Evolutionary conservation across 2,113 vertebrate species (phyloP).

Genomic region (Muscicapa adusta): DNA sequence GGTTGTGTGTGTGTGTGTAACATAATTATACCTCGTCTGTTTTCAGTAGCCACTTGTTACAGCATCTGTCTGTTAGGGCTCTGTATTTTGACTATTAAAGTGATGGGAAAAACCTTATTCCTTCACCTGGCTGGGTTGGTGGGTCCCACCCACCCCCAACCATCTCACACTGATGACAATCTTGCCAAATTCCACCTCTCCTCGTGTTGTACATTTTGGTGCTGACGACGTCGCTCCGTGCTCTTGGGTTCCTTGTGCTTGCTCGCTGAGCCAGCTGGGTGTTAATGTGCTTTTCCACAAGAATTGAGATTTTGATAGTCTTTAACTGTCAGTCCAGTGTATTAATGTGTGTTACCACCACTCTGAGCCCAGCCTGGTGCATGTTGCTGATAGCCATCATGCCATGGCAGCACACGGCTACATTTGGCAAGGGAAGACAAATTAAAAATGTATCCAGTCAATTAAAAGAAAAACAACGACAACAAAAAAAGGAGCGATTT

Average conservation of each 20-base stretch:
- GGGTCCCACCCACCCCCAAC: neutral
- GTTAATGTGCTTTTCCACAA: neutral
- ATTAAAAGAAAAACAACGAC: neutral
- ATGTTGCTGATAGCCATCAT: neutral
- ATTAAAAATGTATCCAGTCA: slow-evolving; percentile 19
- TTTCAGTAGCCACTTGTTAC: neutral
- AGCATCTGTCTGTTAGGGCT: neutral
- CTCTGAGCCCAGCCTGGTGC: neutral
- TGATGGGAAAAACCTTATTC: neutral
- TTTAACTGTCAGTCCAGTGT: neutral
- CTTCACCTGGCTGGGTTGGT: accelerated
- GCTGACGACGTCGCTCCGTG: neutral
- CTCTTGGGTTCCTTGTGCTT: neutral
- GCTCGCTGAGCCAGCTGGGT: neutral
- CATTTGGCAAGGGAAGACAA: neutral
- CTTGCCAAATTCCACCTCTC: neutral
- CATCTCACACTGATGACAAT: neutral
- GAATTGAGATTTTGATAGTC: neutral
- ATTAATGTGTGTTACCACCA: neutral
- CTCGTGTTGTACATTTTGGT: accelerated
- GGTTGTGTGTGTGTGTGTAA: neutral
- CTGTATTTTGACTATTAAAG: neutral
- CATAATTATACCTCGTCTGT: neutral
- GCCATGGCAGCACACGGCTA: accelerated
- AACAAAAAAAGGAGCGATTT: neutral